Evolutionary conservation across 2,113 vertebrate species (phyloP), one percentile per base, ranked within the genome.

Genomic region (Onychorhynchus coronatus): DNA sequence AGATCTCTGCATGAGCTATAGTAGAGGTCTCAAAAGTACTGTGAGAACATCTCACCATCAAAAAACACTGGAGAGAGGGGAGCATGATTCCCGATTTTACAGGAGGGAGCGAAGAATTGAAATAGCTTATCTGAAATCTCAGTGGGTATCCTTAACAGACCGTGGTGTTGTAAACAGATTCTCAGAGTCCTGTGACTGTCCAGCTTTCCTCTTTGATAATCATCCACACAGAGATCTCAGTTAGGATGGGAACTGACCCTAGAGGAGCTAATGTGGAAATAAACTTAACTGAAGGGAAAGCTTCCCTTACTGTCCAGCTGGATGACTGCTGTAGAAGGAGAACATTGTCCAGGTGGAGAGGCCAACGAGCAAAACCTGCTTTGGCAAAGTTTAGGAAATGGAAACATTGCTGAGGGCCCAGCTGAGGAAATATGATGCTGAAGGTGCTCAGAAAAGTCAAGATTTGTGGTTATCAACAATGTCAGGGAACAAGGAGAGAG

Each of bases 201-300:
- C 74, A 62, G 53, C 63, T 67, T 91, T 89, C 88, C 33, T 88
- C 82, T 94, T 91, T 88, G 88, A 88, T 80, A 91, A 68, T 74
- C 53, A 59, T 59, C 61, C 68, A 80, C 42, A 22, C 39, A 77
- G 79, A 84, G 75, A 81, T 90, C 56, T 84, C 77, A 88, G 46
- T 76, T 73, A 58, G 65, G 47, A 44, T 75, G 50, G 42, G 35
- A 92, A 81, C 39, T 59, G 67, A 70, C 59, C 0, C 4, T 35
- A 2, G 5, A 61, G 19, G 71, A 88, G 41, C 52, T 67, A 74
- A 49, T 37, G 63, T 70, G 66, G 63, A 88, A 93, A 63, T 52
- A 86, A 74, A 88, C 49, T n/a, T 53, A 27, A n/a, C 25, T 44
- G 72, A 71, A 82, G 33, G 28, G 61, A 67, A 91, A 88, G 18